These are phyloP conservation scores for Drosophila repletoides DNA, from an alignment of 1,140 invertebrate genomes.

Conservation along the genomic window DNA sequence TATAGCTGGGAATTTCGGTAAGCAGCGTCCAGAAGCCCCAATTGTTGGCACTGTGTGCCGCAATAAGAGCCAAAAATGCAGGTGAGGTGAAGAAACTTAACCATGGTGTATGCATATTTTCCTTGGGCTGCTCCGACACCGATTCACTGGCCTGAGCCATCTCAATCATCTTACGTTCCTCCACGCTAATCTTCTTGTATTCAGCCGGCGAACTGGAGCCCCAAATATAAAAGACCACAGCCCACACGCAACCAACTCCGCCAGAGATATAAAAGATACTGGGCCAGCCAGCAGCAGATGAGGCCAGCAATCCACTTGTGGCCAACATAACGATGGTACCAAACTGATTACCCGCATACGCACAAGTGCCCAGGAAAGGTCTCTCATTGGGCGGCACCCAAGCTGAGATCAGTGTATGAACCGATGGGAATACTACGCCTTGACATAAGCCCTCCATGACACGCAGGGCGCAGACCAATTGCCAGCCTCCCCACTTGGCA, in stretches of 20 bases:
- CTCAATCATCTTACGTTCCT: slow-evolving; percentile 87
- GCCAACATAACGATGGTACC: slow-evolving; percentile 89
- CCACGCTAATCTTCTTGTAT: slow-evolving; percentile 84
- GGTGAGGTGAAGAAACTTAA: slow-evolving; percentile 89
- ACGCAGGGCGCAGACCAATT: slow-evolving; percentile 85
- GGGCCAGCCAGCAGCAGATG: slow-evolving; percentile 88
- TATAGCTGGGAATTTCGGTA: slow-evolving; percentile 95
- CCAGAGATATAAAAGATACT: slow-evolving; percentile 91
- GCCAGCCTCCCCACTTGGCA: slow-evolving; percentile 84
- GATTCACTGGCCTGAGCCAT: slow-evolving; percentile 39
- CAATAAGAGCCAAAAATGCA: slow-evolving; percentile 92
- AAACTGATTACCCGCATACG: slow-evolving; percentile 87
- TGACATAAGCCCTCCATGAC: slow-evolving; percentile 90
- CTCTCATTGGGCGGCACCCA: slow-evolving; percentile 87
- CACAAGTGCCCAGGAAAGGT: slow-evolving; percentile 84
- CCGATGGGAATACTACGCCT: slow-evolving; percentile 90
- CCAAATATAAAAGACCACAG: slow-evolving; percentile 85
- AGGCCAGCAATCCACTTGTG: slow-evolving; percentile 86
- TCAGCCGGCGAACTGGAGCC: slow-evolving; percentile 87
- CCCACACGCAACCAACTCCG: slow-evolving; percentile 85
- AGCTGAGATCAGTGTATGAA: slow-evolving; percentile 90
- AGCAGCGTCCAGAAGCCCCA: slow-evolving; percentile 97
- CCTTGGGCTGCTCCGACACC: slow-evolving; percentile 14
- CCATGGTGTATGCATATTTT: slow-evolving; percentile 85
- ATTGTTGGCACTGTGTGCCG: slow-evolving; percentile 93